phyloP scores from a whole-genome alignment of 1,140 invertebrate genomes.

The Himalopsyche phryganea region DNA sequence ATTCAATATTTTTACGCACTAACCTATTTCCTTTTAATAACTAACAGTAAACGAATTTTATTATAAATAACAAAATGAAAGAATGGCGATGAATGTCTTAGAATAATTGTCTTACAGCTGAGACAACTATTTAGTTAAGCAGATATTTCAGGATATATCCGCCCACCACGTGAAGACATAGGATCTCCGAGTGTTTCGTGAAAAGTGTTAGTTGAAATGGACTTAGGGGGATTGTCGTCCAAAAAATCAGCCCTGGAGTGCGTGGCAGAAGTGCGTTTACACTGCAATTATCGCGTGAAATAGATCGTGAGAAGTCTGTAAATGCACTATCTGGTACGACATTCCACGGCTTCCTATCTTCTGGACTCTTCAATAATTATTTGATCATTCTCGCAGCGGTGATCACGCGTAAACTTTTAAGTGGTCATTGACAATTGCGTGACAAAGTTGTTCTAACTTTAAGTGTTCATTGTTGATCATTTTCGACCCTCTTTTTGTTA shows the following conservation, averaged over 20 bases:
- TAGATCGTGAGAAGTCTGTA: slow-evolving; percentile 76
- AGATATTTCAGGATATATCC: too few species aligned
- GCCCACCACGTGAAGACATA: too few species aligned
- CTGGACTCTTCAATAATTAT: background rate
- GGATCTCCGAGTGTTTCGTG: too few species aligned
- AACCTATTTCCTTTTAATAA: too few species aligned
- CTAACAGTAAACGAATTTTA: too few species aligned
- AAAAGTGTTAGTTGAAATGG: too few species aligned
- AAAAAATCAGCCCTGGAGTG: slow-evolving; percentile 62
- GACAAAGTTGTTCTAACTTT: slow-evolving; percentile 23
- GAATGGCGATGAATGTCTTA: too few species aligned
- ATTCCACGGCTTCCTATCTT: slow-evolving; percentile 60
- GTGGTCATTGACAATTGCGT: background rate
- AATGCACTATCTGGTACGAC: slow-evolving; percentile 99
- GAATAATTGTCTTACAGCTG: too few species aligned
- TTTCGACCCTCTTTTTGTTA: too few species aligned
- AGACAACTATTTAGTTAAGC: too few species aligned
- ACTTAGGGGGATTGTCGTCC: background rate
- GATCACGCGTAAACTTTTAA: background rate
- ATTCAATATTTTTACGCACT: too few species aligned
- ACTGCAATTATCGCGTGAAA: slow-evolving; percentile 59
- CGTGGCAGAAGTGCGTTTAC: slow-evolving; percentile 97
- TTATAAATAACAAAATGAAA: too few species aligned
- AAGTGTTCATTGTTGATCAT: slow-evolving; percentile 1
- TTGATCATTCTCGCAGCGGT: background rate